These are phyloP conservation scores for Andrena camellia DNA, from an alignment of 2,888 invertebrate genomes.

Conservation along the genomic window DNA sequence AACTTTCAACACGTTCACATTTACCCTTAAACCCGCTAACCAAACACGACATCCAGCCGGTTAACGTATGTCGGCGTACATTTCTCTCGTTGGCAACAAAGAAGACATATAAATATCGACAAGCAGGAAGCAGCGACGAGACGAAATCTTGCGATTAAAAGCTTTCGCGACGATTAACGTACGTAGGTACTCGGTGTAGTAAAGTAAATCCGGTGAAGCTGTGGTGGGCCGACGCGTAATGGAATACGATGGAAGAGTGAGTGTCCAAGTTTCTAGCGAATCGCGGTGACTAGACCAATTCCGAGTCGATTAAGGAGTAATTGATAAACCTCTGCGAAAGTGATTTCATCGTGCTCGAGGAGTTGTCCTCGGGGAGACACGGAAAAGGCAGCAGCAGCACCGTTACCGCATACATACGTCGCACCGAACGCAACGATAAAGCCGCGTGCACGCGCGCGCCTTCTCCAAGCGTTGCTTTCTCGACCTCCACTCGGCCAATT, in stretches of 20 bases:
- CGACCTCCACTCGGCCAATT: slow-evolving; percentile 15
- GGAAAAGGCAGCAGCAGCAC: background rate
- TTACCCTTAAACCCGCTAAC: slow-evolving; percentile 53
- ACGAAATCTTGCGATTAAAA: slow-evolving; percentile 1
- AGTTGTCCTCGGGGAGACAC: background rate
- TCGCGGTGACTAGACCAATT: background rate
- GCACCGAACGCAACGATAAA: slow-evolving; percentile 49
- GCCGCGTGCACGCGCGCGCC: slow-evolving; percentile 23
- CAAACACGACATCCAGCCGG: slow-evolving; percentile 31
- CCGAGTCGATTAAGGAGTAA: background rate
- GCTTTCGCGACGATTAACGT: background rate
- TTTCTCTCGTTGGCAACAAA: slow-evolving; percentile 34
- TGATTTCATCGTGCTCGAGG: slow-evolving; percentile 2
- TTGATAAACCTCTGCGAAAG: background rate
- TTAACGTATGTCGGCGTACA: background rate
- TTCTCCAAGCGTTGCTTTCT: slow-evolving; percentile 36
- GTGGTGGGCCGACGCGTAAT: background rate
- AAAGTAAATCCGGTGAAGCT: background rate
- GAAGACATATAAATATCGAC: slow-evolving; percentile 44
- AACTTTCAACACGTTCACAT: slow-evolving; percentile 47
- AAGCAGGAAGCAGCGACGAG: slow-evolving; percentile 64
- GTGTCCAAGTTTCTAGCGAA: background rate
- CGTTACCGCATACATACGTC: background rate
- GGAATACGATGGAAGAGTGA: background rate
- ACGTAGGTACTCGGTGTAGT: background rate